Conservation (phyloP, 2,888 invertebrate species). For the Griposia aprilina region DNA sequence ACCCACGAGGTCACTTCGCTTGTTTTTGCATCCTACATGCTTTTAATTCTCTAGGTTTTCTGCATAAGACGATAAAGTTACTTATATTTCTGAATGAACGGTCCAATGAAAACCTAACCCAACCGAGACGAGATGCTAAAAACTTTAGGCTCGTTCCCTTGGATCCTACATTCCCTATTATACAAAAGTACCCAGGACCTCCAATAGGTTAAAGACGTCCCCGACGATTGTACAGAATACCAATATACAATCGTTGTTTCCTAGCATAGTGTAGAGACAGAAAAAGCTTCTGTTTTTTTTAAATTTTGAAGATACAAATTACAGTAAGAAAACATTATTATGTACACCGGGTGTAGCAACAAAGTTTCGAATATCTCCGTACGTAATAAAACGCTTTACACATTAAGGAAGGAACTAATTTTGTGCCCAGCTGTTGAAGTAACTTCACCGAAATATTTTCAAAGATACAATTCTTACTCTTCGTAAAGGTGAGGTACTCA, state of each 20-base stretch:
- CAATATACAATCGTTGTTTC: background rate
- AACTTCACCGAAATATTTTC: constrained; percentile 25
- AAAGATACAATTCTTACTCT: constrained; percentile 45
- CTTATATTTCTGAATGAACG: background rate
- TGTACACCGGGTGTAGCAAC: constrained; percentile 53
- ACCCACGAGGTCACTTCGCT: background rate
- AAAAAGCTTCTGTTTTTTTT: constrained; percentile 14
- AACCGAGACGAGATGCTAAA: background rate
- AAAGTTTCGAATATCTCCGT: constrained; percentile 51
- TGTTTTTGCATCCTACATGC: background rate
- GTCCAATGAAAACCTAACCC: background rate
- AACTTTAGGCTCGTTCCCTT: background rate
- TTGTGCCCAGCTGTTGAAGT: constrained; percentile 43
- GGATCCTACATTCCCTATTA: background rate
- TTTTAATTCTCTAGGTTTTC: background rate
- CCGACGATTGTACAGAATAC: too few relatives aligned
- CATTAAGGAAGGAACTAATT: constrained; percentile 54
- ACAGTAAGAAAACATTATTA: constrained; percentile 36
- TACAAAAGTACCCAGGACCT: background rate
- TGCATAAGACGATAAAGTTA: background rate
- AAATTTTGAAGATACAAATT: constrained; percentile 38
- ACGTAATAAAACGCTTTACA: constrained; percentile 49
- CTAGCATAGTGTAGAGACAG: background rate
- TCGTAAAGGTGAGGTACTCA: constrained; percentile 34
- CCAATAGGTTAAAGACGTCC: too few relatives aligned